Base-by-base conservation (phyloP, 2,113 vertebrate genomes). In the Platichthys flesus region DNA sequence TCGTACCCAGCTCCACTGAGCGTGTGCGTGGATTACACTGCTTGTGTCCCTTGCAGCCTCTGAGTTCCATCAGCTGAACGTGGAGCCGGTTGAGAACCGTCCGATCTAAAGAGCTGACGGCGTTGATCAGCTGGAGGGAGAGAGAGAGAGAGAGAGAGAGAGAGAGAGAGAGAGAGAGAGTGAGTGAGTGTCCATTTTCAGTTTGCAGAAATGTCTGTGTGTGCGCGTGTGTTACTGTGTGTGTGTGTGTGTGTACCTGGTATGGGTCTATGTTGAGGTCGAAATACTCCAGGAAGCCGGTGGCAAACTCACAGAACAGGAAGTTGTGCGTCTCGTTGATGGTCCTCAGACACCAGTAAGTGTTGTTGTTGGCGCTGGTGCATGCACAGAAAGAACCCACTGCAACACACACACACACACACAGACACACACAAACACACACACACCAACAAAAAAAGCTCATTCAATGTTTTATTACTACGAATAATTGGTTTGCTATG, bases 361-460 rank as follows among this genome's bases (percentile, higher is more conserved):
- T 99, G 93, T 98, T 98, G 90, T 98, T 99, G 92, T 98, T 98
- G 88, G 97, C 97, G 2, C 97, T 99, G 88, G 97, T 99, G 87
- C 97, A 99, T 40, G 97, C 97, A 18, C 97, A 99, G 95, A 99
- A 99, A 0, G 97, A 90, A 24, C 97, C 97, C 94, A 98, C 97
- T 98, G 91, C 72, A 57, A 74, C 52, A 74, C 71, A 85, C 45
- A 75, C 61, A 74, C 7, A 64, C 37, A 67, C 52, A 59, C 18
- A 62, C 26, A 65, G 13, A 47, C 45, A 15, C 45, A 47, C 45
- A 47, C 45, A 47, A 13, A 47, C 45, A 74, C 54, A 66, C 51
- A 57, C 15, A 60, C 24, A 63, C 66, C 31, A 35, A 37, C 35
- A 37, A 9, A 37, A 9, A 68, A 5, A 31, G 21, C 21, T 14